Evolutionary conservation across 2,888 invertebrate genomes (phyloP), one percentile per base, ranked within the genome.

Genomic region (Hypena proboscidalis): DNA sequence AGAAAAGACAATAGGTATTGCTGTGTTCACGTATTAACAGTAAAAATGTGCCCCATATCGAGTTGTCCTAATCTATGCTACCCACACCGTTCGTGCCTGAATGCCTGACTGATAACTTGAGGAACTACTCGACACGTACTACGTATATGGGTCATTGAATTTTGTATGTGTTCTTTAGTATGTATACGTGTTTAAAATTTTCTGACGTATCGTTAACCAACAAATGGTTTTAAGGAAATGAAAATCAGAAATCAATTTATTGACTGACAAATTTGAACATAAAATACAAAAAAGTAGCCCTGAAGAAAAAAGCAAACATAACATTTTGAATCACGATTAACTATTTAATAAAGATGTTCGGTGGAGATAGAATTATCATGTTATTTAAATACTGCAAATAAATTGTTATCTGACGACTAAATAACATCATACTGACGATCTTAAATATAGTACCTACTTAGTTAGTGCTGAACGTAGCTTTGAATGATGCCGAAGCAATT

Each of bases 1-100:
- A 27, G 17, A 27, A 32, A 8, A 38, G 38, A 49, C 19, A 35
- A 19, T 25, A 26, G 17, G 8, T 6, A 11, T 25, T 47, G 23
- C 14, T 2, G 35, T 58, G 30, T 64, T 58, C 66, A 71, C 63
- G 58, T 62, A 58, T 46, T 50, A 45, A 50, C 50, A 60, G 50
- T 69, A 71, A 63, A 61, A 61, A 49, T 60, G 61, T 77, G 78
- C 76, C 77, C 78, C 58, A 78, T 75, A 74, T 75, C 58, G 52
- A 55, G 50, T 54, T 58, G 59, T 67, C 67, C 72, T 74, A 74
- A 76, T 82, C 75, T 77, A 70, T 55, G 58, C 78, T 54, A 57
- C 80, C 81, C 77, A 83, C 82, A 74, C 69, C 64, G 68, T 65
- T 75, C 66, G 55, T 68, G 48, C 42, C 45, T 22, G 50, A 48